Conservation (phyloP, 1,140 invertebrate species). For the Cotesia glomerata region DNA sequence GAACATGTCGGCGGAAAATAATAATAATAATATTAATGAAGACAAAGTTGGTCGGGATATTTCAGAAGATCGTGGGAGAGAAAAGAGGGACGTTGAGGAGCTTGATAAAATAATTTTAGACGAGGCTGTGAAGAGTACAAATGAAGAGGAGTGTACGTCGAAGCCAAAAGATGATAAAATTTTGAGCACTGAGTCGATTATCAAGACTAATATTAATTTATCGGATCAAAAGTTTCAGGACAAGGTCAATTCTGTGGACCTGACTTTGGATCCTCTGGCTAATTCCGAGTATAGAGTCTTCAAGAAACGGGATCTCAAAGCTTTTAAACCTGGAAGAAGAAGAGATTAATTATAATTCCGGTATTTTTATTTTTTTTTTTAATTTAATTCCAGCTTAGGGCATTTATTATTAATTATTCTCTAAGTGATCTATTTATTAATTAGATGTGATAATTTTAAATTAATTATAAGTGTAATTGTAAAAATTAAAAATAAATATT, state of each 20-base stretch:
- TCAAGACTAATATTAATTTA: constrained; percentile 48
- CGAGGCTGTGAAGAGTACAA: background rate
- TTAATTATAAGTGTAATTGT: too few relatives aligned
- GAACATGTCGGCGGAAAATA: constrained; percentile 35
- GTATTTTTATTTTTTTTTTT: background rate
- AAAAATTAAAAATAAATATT: too few relatives aligned
- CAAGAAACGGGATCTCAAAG: constrained; percentile 52
- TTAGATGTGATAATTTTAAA: too few relatives aligned
- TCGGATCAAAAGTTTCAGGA: constrained; percentile 43
- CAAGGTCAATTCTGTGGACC: constrained; percentile 27
- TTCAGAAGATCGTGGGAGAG: constrained; percentile 46
- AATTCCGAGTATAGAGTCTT: constrained; percentile 36
- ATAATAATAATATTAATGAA: constrained; percentile 1
- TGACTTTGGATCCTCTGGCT: constrained; percentile 20
- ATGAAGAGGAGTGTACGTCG: background rate
- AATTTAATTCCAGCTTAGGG: background rate
- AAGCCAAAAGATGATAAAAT: background rate
- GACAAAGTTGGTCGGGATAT: constrained; percentile 45
- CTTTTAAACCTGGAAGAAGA: constrained; percentile 35
- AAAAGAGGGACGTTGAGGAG: constrained; percentile 43
- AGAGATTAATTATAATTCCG: background rate
- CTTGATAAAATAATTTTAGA: constrained; percentile 1
- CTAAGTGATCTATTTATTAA: too few relatives aligned
- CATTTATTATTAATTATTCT: too few relatives aligned
- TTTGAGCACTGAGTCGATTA: constrained; percentile 24